These are phyloP conservation scores for Glyphotaelius pellucidus DNA, from an alignment of 2,888 invertebrate species.

Conservation along the genomic window DNA sequence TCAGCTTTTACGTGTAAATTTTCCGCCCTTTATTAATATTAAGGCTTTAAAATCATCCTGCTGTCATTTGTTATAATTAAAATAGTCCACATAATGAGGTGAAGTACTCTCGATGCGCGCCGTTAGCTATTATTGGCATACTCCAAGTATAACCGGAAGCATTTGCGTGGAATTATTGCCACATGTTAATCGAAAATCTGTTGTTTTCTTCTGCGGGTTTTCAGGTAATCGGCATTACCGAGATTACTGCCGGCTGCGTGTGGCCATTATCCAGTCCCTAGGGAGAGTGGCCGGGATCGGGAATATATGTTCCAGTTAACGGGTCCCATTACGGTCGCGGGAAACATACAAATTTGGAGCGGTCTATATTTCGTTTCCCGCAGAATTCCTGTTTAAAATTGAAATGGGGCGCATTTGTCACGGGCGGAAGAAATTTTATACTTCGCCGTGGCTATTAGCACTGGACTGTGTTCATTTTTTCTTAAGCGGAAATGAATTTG, in stretches of 20 bases:
- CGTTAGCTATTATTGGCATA: conserved; percentile 6
- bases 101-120: not conserved
- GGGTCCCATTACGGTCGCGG: conserved; percentile 55
- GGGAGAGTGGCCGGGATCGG: conserved; percentile 13
- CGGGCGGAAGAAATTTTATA: not conserved
- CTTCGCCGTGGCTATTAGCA: not conserved
- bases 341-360: conserved; percentile 61
- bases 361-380: conserved; percentile 12
- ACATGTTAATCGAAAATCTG: conserved; percentile 63
- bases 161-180: conserved; percentile 53
- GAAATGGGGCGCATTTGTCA: conserved; percentile 24
- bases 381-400: conserved; percentile 28
- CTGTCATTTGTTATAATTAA: not conserved
- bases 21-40: not conserved
- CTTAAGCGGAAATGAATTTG: too few relatives aligned
- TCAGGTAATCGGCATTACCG: conserved; percentile 51
- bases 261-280: conserved; percentile 33
- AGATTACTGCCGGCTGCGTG: conserved; percentile 54
- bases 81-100: not conserved
- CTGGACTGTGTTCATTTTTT: not conserved
- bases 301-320: conserved; percentile 61
- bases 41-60: not conserved
- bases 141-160: conserved; percentile 37
- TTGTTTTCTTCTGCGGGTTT: conserved; percentile 54
- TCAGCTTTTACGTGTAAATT: not conserved